These are phyloP conservation scores for Glaucopsyche alexis DNA, from an alignment of 2,888 invertebrate species.

Conservation along the genomic window DNA sequence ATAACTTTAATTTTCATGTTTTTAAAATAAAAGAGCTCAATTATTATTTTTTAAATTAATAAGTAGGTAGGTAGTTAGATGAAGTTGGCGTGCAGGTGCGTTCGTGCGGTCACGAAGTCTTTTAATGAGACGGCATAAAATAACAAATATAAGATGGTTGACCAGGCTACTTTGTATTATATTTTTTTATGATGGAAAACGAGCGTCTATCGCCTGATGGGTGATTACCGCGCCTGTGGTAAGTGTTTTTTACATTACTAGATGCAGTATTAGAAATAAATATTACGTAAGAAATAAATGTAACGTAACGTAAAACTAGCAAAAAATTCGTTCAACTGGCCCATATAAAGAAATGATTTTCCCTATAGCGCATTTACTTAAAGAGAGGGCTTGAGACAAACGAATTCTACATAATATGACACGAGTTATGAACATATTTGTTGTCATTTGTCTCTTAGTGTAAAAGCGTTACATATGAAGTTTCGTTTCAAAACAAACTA, in stretches of 20 bases:
- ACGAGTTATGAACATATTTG: too few species aligned
- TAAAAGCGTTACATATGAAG: too few species aligned
- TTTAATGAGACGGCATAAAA: constrained; percentile 22
- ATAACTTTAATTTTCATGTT: too few species aligned
- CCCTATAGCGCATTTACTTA: too few species aligned
- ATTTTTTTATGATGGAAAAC: background rate
- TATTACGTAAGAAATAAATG: too few species aligned
- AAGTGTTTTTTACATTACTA: background rate
- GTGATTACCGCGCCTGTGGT: background rate
- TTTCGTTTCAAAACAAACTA: background rate
- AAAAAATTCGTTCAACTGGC: too few species aligned
- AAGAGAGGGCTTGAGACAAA: too few species aligned
- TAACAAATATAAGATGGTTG: constrained; percentile 24
- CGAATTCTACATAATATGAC: too few species aligned
- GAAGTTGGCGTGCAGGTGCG: background rate
- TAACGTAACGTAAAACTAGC: too few species aligned
- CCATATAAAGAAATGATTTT: too few species aligned
- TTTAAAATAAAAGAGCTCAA: background rate
- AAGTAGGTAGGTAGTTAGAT: background rate
- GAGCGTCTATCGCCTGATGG: background rate
- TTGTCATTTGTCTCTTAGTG: too few species aligned
- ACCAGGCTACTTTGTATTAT: constrained; percentile 12
- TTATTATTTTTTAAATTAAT: background rate
- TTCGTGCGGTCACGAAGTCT: constrained; percentile 25
- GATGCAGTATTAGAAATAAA: too few species aligned